These are phyloP conservation scores for Montipora cactus DNA, from an alignment of 64 coral and sea anemone genomes.

Conservation along the genomic window DNA sequence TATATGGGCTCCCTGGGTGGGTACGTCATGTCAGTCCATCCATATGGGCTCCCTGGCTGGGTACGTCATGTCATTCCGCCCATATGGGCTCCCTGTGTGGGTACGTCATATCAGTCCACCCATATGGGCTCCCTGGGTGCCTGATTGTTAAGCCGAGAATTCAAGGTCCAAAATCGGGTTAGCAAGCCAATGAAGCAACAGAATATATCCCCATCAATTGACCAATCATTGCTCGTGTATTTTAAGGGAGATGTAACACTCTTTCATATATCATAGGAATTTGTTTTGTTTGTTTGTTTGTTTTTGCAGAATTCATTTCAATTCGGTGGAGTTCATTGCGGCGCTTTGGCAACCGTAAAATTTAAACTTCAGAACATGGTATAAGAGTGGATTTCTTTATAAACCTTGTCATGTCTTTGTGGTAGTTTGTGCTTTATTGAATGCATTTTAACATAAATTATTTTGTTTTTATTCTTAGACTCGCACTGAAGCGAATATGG, in stretches of 20 bases:
- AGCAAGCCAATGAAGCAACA: too few relatives aligned
- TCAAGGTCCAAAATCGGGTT: too few relatives aligned
- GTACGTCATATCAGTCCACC: too few relatives aligned
- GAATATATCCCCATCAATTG: too few relatives aligned
- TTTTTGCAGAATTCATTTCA: slow-evolving; percentile 68
- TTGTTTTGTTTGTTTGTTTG: background rate
- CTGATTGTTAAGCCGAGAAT: too few relatives aligned
- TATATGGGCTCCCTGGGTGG: too few relatives aligned
- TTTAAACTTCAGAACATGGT: slow-evolving; percentile 87
- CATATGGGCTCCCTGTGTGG: too few relatives aligned
- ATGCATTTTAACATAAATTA: background rate
- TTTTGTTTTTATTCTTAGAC: slow-evolving; percentile 47
- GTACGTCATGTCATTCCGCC: too few relatives aligned
- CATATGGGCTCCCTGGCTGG: too few relatives aligned
- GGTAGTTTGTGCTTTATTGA: background rate
- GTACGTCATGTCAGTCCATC: too few relatives aligned
- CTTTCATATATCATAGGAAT: background rate
- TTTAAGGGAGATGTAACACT: background rate
- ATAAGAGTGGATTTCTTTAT: background rate
- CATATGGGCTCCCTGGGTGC: too few relatives aligned
- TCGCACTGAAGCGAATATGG: slow-evolving; percentile 85
- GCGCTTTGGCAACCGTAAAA: slow-evolving; percentile 75
- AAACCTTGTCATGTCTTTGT: background rate
- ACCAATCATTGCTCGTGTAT: too few relatives aligned
- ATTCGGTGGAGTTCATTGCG: slow-evolving; percentile 95